These are phyloP conservation scores for Portevinia maculata DNA, from an alignment of 2,888 invertebrate species.

Conservation along the genomic window DNA sequence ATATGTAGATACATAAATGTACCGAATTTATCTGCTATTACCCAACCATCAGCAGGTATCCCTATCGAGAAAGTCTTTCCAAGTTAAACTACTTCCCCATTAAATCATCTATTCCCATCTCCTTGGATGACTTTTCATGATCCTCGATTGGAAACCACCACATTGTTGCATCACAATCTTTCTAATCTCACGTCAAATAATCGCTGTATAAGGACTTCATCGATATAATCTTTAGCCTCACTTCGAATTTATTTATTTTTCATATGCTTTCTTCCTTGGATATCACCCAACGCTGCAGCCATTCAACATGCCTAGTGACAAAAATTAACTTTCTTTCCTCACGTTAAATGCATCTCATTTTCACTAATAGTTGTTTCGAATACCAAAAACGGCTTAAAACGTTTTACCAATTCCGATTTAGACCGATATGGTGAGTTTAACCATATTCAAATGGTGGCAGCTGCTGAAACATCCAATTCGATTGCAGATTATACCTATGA, in stretches of 20 bases:
- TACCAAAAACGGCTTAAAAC: conserved; percentile 65
- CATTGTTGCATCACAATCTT: conserved; percentile 44
- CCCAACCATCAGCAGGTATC: too few relatives aligned
- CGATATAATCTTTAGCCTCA: conserved; percentile 41
- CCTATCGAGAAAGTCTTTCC: conserved; percentile 29
- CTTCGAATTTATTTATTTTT: background rate
- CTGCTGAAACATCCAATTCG: conserved; percentile 48
- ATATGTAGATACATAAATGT: too few relatives aligned
- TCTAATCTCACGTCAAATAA: conserved; percentile 45
- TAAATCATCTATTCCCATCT: conserved; percentile 28
- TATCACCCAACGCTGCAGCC: too few relatives aligned
- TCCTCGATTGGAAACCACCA: conserved; percentile 4
- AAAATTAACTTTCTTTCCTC: conserved; percentile 56
- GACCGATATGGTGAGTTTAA: conserved; percentile 53
- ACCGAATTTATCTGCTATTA: too few relatives aligned
- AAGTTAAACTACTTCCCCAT: background rate
- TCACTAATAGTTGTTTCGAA: conserved; percentile 36
- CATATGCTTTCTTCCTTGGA: background rate
- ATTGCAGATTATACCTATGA: conserved; percentile 55
- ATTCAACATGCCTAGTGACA: conserved; percentile 48
- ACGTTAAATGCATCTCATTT: conserved; percentile 49
- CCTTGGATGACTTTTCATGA: conserved; percentile 21
- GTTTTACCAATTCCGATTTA: conserved; percentile 58
- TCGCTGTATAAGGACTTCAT: conserved; percentile 53
- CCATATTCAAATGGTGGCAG: conserved; percentile 51